Conservation (phyloP, 1,140 invertebrate genomes). For the Lasaia peninsularis region DNA sequence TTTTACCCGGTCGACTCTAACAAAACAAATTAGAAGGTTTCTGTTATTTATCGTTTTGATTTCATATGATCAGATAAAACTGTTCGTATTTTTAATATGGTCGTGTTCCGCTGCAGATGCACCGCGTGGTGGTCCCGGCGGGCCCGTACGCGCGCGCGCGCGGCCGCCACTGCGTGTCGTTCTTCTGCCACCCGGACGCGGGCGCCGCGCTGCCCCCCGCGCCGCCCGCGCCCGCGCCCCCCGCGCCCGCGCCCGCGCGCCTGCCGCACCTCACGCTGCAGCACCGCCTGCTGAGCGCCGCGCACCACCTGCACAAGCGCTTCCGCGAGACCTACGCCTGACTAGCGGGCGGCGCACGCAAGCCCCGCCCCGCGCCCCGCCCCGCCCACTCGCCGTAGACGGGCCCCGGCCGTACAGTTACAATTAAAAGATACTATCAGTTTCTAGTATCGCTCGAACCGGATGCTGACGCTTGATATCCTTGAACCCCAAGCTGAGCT, state of each 20-base stretch:
- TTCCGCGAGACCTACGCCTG: constrained; percentile 83
- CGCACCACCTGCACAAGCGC: constrained; percentile 83
- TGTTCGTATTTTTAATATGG: not conserved
- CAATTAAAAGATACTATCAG: too few relatives aligned
- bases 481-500: too few relatives aligned
- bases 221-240: constrained; percentile 53
- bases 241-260: constrained; percentile 48
- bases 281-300: constrained; percentile 81
- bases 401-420: too few relatives aligned
- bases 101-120: constrained; percentile 75
- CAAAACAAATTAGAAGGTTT: too few relatives aligned
- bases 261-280: constrained; percentile 60
- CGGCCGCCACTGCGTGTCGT: constrained; percentile 84
- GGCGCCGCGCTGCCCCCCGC: constrained; percentile 75
- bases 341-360: constrained; percentile 38
- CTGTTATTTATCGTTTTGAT: too few relatives aligned
- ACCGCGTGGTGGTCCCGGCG: constrained; percentile 85
- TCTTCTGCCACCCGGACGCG: constrained; percentile 87
- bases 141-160: constrained; percentile 78
- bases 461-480: too few relatives aligned
- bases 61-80: too few relatives aligned
- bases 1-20: too few relatives aligned
- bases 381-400: not conserved
- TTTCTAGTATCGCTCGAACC: too few relatives aligned
- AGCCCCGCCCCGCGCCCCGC: not conserved